A percentile compares a stretch with the other conserved stretches of the same genome.
Evolutionary conservation across 2,797 vertebrate genomes (phyloP).

Genomic region (Acrossocheilus wenchowensis): DNA sequence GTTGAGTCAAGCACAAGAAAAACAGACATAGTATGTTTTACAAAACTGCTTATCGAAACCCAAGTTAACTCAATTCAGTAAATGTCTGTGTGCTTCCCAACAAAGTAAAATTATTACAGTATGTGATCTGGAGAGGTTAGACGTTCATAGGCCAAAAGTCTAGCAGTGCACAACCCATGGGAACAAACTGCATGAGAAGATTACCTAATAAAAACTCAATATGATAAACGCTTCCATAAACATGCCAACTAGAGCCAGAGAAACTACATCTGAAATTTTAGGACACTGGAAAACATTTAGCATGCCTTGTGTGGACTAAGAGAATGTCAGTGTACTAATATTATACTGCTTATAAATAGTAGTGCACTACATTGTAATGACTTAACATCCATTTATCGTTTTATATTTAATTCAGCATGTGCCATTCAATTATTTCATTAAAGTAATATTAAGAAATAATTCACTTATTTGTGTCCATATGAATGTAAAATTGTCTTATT

Average conservation of each 20-base stretch:
- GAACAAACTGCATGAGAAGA: constrained; percentile 52
- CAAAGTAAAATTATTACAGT: constrained; percentile 4
- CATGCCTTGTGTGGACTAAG: neutral
- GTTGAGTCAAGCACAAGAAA: neutral
- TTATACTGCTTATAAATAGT: neutral
- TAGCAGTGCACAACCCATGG: constrained; percentile 22
- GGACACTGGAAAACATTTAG: neutral
- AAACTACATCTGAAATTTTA: neutral
- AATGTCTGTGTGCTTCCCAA: neutral
- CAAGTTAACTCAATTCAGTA: constrained; percentile 10
- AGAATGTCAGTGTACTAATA: neutral
- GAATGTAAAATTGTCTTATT: neutral
- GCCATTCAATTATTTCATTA: neutral
- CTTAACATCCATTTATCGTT: neutral
- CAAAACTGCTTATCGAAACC: neutral
- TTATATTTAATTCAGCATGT: neutral
- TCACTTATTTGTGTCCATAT: neutral
- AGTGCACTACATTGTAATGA: neutral
- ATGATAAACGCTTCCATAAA: constrained; percentile 32
- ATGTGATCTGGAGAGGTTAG: neutral
- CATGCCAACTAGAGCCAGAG: constrained; percentile 2
- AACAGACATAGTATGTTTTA: neutral
- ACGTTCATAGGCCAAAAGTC: constrained; percentile 15
- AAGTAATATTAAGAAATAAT: neutral
- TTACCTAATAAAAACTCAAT: constrained; percentile 17